Conservation (phyloP, 2,797 vertebrate species). For the Hafferia zeledoni region DNA sequence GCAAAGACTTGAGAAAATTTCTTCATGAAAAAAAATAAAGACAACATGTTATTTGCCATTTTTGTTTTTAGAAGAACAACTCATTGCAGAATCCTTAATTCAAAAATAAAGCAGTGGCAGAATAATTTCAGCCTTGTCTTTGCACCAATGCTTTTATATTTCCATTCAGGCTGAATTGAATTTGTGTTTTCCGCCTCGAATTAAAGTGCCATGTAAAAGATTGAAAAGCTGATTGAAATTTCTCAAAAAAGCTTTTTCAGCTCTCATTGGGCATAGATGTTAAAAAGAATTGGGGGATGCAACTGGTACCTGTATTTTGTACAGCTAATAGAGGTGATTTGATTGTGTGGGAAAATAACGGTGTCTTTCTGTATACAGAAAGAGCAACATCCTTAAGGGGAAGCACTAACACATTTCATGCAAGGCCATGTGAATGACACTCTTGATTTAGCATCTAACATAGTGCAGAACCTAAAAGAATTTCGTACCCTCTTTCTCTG, state of each 20-base stretch:
- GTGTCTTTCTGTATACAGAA: background rate
- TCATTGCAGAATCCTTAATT: background rate
- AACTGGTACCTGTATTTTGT: background rate
- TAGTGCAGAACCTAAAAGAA: background rate
- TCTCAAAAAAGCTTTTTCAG: background rate
- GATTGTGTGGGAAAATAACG: background rate
- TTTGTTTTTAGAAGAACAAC: background rate
- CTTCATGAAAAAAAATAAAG: background rate
- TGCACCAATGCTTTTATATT: background rate
- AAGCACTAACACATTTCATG: background rate
- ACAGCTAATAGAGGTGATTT: background rate
- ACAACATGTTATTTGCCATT: background rate
- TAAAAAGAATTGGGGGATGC: background rate
- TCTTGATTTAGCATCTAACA: background rate
- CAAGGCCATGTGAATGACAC: background rate
- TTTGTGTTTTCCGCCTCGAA: slow-evolving; percentile 12
- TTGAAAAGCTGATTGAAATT: slow-evolving; percentile 16
- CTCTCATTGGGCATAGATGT: background rate
- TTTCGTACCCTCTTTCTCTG: background rate
- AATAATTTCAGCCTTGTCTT: background rate
- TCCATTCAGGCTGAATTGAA: background rate
- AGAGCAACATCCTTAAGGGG: background rate
- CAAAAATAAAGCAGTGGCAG: background rate
- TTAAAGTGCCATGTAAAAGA: background rate
- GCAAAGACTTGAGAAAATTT: background rate